Evolutionary conservation across 2,888 invertebrate genomes (phyloP), one percentile per base, ranked within the genome.

Genomic region (Eupithecia subfuscata): DNA sequence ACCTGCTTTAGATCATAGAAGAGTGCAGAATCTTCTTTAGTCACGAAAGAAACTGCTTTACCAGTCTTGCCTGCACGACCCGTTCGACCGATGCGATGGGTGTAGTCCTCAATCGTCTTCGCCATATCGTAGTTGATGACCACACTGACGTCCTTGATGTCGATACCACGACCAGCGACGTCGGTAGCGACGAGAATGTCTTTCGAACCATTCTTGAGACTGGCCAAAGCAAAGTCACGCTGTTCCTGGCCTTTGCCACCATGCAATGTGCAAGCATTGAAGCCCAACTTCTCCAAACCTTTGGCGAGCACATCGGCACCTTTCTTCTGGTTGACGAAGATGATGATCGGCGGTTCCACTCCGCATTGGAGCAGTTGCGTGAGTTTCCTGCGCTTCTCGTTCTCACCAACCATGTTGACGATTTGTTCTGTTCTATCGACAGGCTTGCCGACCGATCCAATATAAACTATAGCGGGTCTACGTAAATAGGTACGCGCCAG

Each of bases 81-180:
- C 0, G 99, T 99, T 95, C 99, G 97, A 90, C 99, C 99, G 87
- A 99, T 99, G 95, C 99, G 97, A 97, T 99, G 98, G 0, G 98
- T 98, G 86, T 98, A 98, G 92, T 98, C 98, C 96, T 99, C 99
- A 86, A 99, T 99, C 25, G 97, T 97, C 92, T 99, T 99, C 0
- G 99, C 99, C 99, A 99, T 99, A 89, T 99, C 99, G 86, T 99
- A 99, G 92, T 99, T 99, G 85, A 99, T 98, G 79, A 99, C 99
- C 93, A 99, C 96, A 11, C 99, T 99, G 4, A 99, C 99, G 91
- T 99, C 99, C 90, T 99, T 99, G 89, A 99, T 99, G 89, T 99
- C 99, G 83, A 99, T 99, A 98, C 99, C 99, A 96, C 99, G 97
- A 83, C 99, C 99, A 82, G 99, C 99, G 0, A 99, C 99, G 92